Base-by-base conservation (phyloP, 2,113 vertebrate species). In the Oryzias melastigma region DNA sequence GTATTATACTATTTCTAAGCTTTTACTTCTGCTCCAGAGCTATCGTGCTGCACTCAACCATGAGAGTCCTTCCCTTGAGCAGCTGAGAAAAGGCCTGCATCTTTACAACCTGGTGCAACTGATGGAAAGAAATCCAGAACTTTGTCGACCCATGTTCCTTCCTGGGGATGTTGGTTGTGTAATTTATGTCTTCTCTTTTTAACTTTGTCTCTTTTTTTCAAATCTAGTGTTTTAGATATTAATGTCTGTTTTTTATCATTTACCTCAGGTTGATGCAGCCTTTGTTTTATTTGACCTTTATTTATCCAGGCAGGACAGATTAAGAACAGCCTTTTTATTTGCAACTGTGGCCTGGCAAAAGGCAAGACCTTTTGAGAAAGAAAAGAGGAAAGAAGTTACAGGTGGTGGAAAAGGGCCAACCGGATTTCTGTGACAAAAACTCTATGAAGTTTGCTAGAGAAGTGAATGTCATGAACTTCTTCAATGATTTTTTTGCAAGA, bases 21-120 rank as follows among this genome's bases (percentile, higher is more conserved):
- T 22, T 2, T 22, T 2, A 4, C 2, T 43, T 43, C 15, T 52
- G 50, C 29, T 25, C 27, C 14, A 61, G 58, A 7, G 5, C 29
- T 19, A 8, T 42, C n/a, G 35, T 62, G 5, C 16, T 51, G 1
- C 59, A 62, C 3, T 51, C 46, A 5, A 61, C 18, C 14, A 24
- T 60, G 46, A 60, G 46, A 49, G n/a, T 60, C 12, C 7, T 49
- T 1, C 27, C 46, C 58, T 61, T 3, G 27, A 61, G 14, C 57
- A 41, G 8, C 14, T 50, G 0, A 49, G 18, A 50, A 61, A 41
- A 24, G 58, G 47, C 19, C 47, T 61, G 14, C 47, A 61, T 2
- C 46, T 50, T 0, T 49, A 50, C 17, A 29, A n/a, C 18, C 27
- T 50, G 2, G 18, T 4, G 5, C 8, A 41, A 3, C 7, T 61